Evolutionary conservation across 1,140 invertebrate species (phyloP), one percentile per base, ranked within the genome.

Genomic region (Drosophila hydei): DNA sequence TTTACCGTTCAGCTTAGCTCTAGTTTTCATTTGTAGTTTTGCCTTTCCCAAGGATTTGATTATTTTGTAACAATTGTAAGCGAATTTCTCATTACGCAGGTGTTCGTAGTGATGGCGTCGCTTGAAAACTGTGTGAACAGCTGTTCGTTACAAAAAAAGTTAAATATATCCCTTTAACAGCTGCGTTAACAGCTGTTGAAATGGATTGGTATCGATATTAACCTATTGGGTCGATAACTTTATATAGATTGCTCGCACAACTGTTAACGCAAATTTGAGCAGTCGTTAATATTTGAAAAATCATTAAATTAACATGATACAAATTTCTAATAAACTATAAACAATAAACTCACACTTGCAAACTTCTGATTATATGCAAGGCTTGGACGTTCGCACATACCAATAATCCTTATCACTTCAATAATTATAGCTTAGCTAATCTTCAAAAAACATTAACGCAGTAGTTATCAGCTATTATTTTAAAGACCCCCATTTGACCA

Each of bases 71-170:
- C 40, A 55, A 51, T 72, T 36, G 48, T 50, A 21, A 56, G 43
- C 45, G 51, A 79, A 84, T 75, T 83, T 79, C 79, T 75, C 75
- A 81, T 77, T 77, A 73, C 61, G 78, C 78, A 80, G 77, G 56
- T 81, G 79, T 23, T 45, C 6, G 55, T 25, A 48, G 18, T 40
- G 38, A 36, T 72, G 70, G 79, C 79, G 74, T 83, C 74, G 43
- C 48, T 45, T 62, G 62, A 76, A 72, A 72, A 67, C 59, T 58
- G 45, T 25, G n/a, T 42, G 6, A 77, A 77, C 77, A 76, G 78
- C 60, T 80, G 78, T 72, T 71, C 5, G 47, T 14, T 48, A 23
- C 9, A 42, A 48, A 30, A 36, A n/a, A 36, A 42, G 21, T 14
- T 19, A 27, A n/a, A 36, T 33, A 45, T 21, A 12, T 55, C 11